Evolutionary conservation across 2,888 invertebrate species (phyloP).

Genomic region (Andrena haemorrhoa): DNA sequence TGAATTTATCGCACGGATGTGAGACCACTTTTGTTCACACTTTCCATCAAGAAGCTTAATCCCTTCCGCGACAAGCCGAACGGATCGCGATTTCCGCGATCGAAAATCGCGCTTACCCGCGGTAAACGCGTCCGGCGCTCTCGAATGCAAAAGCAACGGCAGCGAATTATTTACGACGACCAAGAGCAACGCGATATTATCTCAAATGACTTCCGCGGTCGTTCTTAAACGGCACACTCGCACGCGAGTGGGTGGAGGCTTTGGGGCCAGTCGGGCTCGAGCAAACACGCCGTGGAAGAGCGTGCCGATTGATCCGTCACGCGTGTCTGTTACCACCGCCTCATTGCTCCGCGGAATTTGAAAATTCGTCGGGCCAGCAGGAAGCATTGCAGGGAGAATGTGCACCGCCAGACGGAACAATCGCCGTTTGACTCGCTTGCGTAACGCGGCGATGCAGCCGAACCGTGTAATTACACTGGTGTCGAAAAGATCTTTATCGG

Average conservation of each 20-base stretch:
- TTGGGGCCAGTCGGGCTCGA: not conserved
- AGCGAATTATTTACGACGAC: conserved; percentile 38
- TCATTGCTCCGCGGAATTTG: not conserved
- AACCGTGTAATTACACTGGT: conserved; percentile 4
- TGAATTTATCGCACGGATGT: too few species aligned
- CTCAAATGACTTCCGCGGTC: conserved; percentile 38
- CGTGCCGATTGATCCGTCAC: not conserved
- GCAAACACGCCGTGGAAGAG: conserved; percentile 22
- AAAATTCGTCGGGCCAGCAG: not conserved
- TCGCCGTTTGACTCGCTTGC: not conserved
- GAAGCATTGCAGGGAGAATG: not conserved
- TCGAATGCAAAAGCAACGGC: not conserved
- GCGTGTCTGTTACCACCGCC: not conserved
- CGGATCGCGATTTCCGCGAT: not conserved
- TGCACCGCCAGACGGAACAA: not conserved
- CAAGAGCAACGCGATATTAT: conserved; percentile 21
- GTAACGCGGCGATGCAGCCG: conserved; percentile 8
- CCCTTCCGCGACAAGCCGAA: not conserved
- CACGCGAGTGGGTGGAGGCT: conserved; percentile 22
- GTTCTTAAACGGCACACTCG: conserved; percentile 10
- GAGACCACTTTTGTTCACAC: too few species aligned
- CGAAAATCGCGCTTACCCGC: conserved; percentile 18
- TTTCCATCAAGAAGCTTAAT: not conserved
- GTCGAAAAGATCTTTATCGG: not conserved
- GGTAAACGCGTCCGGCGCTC: not conserved